Percentiles rank a stretch among this genome's conserved stretches.
Evolutionary conservation across 2,888 invertebrate species (phyloP).

Genomic region (Chloromyia formosa): DNA sequence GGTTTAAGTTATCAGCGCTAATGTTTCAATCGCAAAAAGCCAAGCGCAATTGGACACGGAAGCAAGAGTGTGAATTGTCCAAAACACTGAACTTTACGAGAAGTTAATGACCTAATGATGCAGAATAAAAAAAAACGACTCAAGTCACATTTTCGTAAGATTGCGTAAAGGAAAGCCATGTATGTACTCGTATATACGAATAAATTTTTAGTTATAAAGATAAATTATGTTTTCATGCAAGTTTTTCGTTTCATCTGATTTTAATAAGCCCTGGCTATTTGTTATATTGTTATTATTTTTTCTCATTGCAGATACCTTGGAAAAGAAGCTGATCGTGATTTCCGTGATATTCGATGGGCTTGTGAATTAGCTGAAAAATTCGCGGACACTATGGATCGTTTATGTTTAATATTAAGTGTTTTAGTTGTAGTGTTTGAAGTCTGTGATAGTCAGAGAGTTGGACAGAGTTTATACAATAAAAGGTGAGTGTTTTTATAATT

Average conservation of each 20-base stretch:
- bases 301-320: background rate
- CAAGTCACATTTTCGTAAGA: too few species aligned
- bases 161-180: too few species aligned
- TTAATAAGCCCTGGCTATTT: background rate
- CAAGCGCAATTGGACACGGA: background rate
- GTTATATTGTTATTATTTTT: background rate
- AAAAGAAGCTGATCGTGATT: background rate
- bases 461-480: conserved; percentile 16
- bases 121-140: too few species aligned
- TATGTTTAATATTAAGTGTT: conserved; percentile 8
- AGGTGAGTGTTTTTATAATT: conserved; percentile 13
- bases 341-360: conserved; percentile 14
- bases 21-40: too few species aligned
- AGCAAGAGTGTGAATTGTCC: background rate
- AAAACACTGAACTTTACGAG: conserved; percentile 9
- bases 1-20: too few species aligned
- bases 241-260: background rate
- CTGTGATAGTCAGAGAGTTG: conserved; percentile 13
- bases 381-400: conserved; percentile 19
- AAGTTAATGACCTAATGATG: conserved; percentile 4
- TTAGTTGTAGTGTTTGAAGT: conserved; percentile 12
- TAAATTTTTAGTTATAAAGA: too few species aligned
- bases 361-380: background rate
- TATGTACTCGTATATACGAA: too few species aligned
- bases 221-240: too few species aligned